phyloP scores from a whole-genome alignment of 2,113 vertebrate species.

The Pelecanoides urinatrix region DNA sequence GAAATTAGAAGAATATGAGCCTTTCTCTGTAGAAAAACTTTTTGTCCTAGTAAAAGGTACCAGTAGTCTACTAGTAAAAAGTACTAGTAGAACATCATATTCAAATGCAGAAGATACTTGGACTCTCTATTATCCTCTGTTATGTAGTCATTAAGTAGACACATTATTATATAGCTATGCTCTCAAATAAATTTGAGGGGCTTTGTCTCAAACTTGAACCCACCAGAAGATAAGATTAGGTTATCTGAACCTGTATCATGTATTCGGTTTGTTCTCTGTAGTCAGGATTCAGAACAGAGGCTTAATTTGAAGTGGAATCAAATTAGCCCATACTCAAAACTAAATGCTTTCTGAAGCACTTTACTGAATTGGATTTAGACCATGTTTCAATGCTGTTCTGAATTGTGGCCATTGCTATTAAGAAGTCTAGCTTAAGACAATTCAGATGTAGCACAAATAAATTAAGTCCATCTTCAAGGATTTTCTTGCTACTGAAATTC shows the following conservation, averaged over 20 bases:
- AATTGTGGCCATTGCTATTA: not conserved
- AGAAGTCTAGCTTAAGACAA: not conserved
- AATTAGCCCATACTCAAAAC: not conserved
- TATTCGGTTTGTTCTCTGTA: not conserved
- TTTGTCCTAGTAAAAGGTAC: not conserved
- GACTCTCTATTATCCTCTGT: not conserved
- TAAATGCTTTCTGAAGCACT: not conserved
- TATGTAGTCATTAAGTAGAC: not conserved
- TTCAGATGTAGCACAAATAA: not conserved
- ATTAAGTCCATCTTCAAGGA: not conserved
- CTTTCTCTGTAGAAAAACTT: not conserved
- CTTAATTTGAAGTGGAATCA: not conserved
- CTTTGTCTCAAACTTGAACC: not conserved
- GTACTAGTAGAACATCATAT: not conserved
- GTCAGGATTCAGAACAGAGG: not conserved
- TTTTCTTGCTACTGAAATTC: not conserved
- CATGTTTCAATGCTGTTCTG: not conserved
- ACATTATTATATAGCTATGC: not conserved
- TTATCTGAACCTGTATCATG: not conserved
- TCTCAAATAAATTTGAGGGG: not conserved
- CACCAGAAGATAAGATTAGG: not conserved
- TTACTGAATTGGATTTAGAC: not conserved
- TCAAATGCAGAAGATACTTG: not conserved
- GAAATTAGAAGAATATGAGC: not conserved
- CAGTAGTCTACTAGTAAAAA: not conserved